phyloP scores from a whole-genome alignment of 1,140 invertebrate genomes.

The Drosophila sp. region DNA sequence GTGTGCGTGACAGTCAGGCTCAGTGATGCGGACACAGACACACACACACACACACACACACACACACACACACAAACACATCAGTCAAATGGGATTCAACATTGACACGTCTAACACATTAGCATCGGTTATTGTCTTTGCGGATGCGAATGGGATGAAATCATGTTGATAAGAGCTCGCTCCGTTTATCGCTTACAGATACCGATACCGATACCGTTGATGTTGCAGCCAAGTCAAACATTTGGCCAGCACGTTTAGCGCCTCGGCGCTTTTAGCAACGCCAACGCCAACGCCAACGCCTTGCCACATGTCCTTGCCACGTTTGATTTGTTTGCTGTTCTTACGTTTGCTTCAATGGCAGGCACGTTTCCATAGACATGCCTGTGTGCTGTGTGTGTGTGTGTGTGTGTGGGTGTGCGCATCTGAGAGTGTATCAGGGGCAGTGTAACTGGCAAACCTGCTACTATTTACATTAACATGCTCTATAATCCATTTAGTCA shows the following conservation, averaged over 20 bases:
- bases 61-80: conserved; percentile 63
- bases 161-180: conserved; percentile 13
- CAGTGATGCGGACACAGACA: conserved; percentile 31
- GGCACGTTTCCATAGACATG: conserved; percentile 16
- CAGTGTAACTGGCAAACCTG: conserved; percentile 15
- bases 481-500: conserved; percentile 36
- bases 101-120: conserved; percentile 78
- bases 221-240: conserved; percentile 49
- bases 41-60: conserved; percentile 57
- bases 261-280: conserved; percentile 38
- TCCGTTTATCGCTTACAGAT: conserved; percentile 15
- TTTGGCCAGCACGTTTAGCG: conserved; percentile 66
- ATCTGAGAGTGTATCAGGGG: conserved; percentile 1
- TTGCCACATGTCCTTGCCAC: conserved; percentile 35
- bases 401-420: not conserved
- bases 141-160: conserved; percentile 46
- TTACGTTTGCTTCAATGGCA: conserved; percentile 39
- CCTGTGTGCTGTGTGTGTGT: not conserved
- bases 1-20: conserved; percentile 1
- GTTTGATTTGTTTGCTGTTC: conserved; percentile 68
- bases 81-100: conserved; percentile 71
- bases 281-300: conserved; percentile 5
- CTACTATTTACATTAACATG: conserved; percentile 33
- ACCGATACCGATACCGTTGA: not conserved
- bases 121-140: conserved; percentile 72